Percentiles rank a stretch among this genome's conserved stretches.
These are phyloP conservation scores for Hydra vulgaris DNA, from an alignment of 30 jellyfish, hydroid and myxozoan species.

Conservation along the genomic window DNA sequence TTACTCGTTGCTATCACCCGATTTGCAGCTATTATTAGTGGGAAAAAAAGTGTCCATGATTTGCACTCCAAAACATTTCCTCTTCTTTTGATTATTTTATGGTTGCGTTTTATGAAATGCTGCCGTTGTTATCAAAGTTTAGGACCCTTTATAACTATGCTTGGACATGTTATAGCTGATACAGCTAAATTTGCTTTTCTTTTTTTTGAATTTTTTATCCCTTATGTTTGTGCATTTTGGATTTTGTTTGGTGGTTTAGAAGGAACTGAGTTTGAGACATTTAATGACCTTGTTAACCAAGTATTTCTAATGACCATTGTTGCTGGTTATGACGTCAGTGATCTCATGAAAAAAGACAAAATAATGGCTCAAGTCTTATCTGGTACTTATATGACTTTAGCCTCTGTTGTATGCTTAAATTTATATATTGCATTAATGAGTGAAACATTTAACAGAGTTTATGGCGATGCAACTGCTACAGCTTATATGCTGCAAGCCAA, in stretches of 20 bases:
- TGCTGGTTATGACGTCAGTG: constrained; percentile 79
- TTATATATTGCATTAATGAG: constrained; percentile 90
- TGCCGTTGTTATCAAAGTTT: constrained; percentile 84
- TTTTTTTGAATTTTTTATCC: constrained; percentile 90
- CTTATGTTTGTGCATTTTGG: constrained; percentile 99
- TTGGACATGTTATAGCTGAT: constrained; percentile 94
- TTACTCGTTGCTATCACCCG: constrained; percentile 74
- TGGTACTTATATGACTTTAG: constrained; percentile 93
- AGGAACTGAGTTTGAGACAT: constrained; percentile 73
- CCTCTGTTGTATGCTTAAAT: constrained; percentile 85
- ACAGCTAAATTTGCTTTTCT: constrained; percentile 88
- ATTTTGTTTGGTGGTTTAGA: constrained; percentile 91
- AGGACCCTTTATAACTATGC: constrained; percentile 95
- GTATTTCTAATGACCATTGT: constrained; percentile 89
- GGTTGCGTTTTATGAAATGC: constrained; percentile 92
- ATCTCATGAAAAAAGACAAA: constrained; percentile 73
- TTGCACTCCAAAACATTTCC: constrained; percentile 82
- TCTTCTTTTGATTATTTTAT: constrained; percentile 58
- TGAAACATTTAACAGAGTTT: constrained; percentile 89
- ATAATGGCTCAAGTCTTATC: constrained; percentile 93
- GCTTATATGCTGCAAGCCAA: constrained; percentile 98
- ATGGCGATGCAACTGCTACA: constrained; percentile 95
- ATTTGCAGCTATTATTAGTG: constrained; percentile 43
- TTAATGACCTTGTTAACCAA: constrained; percentile 81
- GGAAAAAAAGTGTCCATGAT: constrained; percentile 31